Evolutionary conservation across 1,140 invertebrate genomes (phyloP), one percentile per base, ranked within the genome.

Genomic region (Macrobrachium rosenbergii): DNA sequence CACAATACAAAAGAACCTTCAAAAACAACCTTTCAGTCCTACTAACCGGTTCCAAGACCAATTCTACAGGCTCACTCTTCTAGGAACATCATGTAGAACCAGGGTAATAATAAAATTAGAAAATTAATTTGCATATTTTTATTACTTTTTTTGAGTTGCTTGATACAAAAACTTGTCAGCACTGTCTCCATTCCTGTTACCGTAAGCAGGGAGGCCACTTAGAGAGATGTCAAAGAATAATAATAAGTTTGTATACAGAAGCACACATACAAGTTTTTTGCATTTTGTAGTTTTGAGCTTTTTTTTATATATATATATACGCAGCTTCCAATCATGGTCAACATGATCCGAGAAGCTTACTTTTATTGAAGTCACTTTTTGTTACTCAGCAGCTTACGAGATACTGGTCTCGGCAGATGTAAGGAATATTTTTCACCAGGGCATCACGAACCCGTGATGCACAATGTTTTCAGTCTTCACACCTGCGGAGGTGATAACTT

Each of bases 41-140:
- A 75, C 19, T 45, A n/a, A 28, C 5, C 0, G 14, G 37, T 37
- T 37, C 23, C 19, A 11, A 43, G 37, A 45, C 28, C 21, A 28
- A n/a, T n/a, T n/a, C n/a, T n/a, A n/a, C n/a, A n/a, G n/a, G n/a
- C n/a, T n/a, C 28, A 75, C 23, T 3, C 7, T 75, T 28, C 72
- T 19, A 19, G 16, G 14, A 6, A 75, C 45, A 37, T 16, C 43
- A 37, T 2, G 28, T 21, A 43, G n/a, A 45, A 43, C 5, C 73
- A 76, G 21, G 43, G 19, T 76, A 59, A 59, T 21, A n/a, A 60
- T 72, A 82, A 73, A 83, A 83, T 19, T 21, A 75, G n/a, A 5
- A n/a, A 2, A 19, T 64, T 82, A 82, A 88, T 88, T 88, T 88
- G 86, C 86, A 88, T 82, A 88, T 88, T 88, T 88, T 88, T 88